These are phyloP conservation scores for Atherinomorus stipes DNA, from an alignment of 2,113 vertebrate species.

Conservation along the genomic window DNA sequence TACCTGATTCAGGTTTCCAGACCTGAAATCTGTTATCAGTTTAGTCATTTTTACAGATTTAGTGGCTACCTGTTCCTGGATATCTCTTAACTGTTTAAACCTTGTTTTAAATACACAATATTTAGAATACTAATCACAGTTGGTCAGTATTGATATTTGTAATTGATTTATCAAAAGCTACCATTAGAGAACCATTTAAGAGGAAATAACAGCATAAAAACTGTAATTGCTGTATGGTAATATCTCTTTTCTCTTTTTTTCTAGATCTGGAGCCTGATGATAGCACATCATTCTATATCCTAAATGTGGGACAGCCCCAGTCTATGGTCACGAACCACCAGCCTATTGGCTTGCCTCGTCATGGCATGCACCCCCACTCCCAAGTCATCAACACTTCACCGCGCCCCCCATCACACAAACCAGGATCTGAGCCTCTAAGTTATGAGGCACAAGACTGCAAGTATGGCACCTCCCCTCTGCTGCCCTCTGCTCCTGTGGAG, in stretches of 20 bases:
- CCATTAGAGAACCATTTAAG: not conserved
- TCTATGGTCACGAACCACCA: slow-evolving; percentile 88
- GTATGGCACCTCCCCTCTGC: slow-evolving; percentile 81
- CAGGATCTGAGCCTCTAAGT: slow-evolving; percentile 84
- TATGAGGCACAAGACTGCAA: slow-evolving; percentile 88
- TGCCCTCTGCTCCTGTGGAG: slow-evolving; percentile 78
- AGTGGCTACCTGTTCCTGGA: no score
- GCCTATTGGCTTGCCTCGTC: slow-evolving; percentile 88
- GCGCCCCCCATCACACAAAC: slow-evolving; percentile 88
- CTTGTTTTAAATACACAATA: no score
- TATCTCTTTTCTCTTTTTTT: slow-evolving; percentile 25
- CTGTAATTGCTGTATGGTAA: slow-evolving; percentile 5
- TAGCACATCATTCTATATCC: slow-evolving; percentile 95
- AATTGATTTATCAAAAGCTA: no score
- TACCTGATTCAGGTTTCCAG: no score
- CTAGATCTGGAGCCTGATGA: slow-evolving; percentile 95
- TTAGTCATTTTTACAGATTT: no score
- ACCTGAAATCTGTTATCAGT: no score
- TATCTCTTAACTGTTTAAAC: no score
- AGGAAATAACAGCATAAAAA: not conserved
- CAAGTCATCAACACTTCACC: slow-evolving; percentile 87
- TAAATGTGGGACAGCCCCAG: slow-evolving; percentile 92
- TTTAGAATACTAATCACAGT: no score
- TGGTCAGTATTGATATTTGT: no score
- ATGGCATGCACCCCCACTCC: slow-evolving; percentile 90